Conservation (phyloP, 1,140 invertebrate species). For the Augochlora pura region DNA sequence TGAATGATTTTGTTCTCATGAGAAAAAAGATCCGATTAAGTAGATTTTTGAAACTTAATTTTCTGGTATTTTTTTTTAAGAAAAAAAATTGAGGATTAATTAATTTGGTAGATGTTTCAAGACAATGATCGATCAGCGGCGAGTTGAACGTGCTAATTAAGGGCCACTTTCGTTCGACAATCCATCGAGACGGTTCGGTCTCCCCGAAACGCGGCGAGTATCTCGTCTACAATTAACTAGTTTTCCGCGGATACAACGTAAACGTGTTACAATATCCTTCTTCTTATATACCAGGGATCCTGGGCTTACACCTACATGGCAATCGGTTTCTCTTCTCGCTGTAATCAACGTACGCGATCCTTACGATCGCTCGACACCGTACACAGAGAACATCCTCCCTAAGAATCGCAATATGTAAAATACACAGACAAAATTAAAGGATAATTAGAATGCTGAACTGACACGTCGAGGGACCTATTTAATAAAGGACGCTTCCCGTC, state of each 20-base stretch:
- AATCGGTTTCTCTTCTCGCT: constrained; percentile 1
- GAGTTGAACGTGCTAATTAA: no score
- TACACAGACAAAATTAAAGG: no score
- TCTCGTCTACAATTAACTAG: constrained; percentile 3
- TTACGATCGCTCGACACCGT: not conserved
- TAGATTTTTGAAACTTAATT: no score
- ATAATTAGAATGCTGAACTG: not conserved
- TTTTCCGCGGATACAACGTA: not conserved
- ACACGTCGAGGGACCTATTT: not conserved
- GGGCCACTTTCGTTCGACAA: not conserved
- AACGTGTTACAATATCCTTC: not conserved
- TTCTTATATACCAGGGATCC: not conserved
- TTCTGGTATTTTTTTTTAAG: no score
- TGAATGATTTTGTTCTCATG: no score
- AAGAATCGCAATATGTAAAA: not conserved
- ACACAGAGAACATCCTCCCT: no score
- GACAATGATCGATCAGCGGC: no score
- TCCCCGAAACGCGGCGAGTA: not conserved
- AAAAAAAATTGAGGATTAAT: no score
- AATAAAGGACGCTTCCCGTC: constrained; percentile 12
- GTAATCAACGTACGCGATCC: not conserved
- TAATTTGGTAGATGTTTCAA: no score
- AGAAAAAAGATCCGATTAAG: no score
- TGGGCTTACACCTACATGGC: not conserved
- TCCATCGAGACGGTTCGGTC: not conserved